Conservation (phyloP, 1,140 invertebrate genomes). For the Leptinotarsa defecta region DNA sequence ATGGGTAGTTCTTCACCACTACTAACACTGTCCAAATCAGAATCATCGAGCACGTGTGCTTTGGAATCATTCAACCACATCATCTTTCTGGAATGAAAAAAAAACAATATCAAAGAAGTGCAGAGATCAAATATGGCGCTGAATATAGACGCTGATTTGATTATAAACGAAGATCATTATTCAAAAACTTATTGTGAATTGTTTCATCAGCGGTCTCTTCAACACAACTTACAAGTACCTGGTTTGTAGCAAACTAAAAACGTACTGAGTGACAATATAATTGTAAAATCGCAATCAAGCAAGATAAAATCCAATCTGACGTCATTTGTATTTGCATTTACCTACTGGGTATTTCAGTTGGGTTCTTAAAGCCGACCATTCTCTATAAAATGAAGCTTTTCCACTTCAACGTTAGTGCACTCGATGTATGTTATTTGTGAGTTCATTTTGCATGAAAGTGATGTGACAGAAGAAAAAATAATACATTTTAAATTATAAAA, state of each 20-base stretch:
- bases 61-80: constrained; percentile 49
- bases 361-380: neutral
- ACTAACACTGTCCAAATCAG: constrained; percentile 49
- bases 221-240: too few relatives aligned
- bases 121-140: too few relatives aligned
- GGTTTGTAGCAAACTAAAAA: neutral
- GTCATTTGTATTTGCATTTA: constrained; percentile 2
- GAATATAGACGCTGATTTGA: too few relatives aligned
- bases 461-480: too few relatives aligned
- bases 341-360: neutral
- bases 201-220: too few relatives aligned
- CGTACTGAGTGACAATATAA: constrained; percentile 1
- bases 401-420: too few relatives aligned
- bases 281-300: neutral
- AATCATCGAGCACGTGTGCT: constrained; percentile 39
- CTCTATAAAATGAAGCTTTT: too few relatives aligned
- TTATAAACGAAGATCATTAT: too few relatives aligned
- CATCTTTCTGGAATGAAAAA: constrained; percentile 30
- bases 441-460: too few relatives aligned
- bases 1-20: constrained; percentile 73
- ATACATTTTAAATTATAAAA: too few relatives aligned
- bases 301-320: neutral
- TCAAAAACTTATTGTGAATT: too few relatives aligned
- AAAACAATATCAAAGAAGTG: neutral
- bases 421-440: too few relatives aligned